Base-by-base conservation (phyloP, 2,888 invertebrate species). In the Chymomyza fuscimana region DNA sequence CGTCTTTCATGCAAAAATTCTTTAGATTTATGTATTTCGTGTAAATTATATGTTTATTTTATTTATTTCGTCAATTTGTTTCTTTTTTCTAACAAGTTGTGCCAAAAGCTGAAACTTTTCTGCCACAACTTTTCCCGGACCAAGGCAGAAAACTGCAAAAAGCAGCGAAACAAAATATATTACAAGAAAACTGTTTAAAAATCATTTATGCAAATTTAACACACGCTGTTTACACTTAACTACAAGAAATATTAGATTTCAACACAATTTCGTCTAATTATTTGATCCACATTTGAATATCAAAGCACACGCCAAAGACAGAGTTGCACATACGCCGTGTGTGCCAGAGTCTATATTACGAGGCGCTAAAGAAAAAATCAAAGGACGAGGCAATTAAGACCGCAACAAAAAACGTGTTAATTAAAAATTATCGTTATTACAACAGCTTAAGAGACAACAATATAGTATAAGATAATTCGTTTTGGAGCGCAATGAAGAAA, bases 171-270 rank as follows among this genome's bases (percentile, higher is more conserved):
- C 29, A 58, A 58, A 15, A 25, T 58, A 25, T 22, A 46, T 46
- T 46, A 46, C 12, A 46, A 46, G 40, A 64, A 76, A 80, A 66
- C 61, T 71, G 67, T 67, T 69, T 68, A 25, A 66, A 73, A 79
- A 71, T 67, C 69, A 72, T 73, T 82, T 86, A 84, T 84, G 86
- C 46, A 79, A 86, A 86, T 80, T 69, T 25, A n/a, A 3, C 60
- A 52, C 69, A 40, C 59, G 7, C 22, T 58, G 52, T 54, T 69
- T 66, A 67, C 32, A 67, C 65, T 68, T 22, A 29, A 59, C 12
- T 19, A 69, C 36, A 64, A 61, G 9, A 58, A 32, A 73, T 69
- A 66, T 67, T 69, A 71, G 69, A 72, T 70, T 69, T 74, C 2
- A 29, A 67, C 63, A 56, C 54, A 72, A 70, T 69, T 67, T 46